Percentiles rank a stretch among this genome's conserved stretches.
These are phyloP conservation scores for Malacoraja senta DNA, from an alignment of 2,797 vertebrate genomes.

Conservation along the genomic window DNA sequence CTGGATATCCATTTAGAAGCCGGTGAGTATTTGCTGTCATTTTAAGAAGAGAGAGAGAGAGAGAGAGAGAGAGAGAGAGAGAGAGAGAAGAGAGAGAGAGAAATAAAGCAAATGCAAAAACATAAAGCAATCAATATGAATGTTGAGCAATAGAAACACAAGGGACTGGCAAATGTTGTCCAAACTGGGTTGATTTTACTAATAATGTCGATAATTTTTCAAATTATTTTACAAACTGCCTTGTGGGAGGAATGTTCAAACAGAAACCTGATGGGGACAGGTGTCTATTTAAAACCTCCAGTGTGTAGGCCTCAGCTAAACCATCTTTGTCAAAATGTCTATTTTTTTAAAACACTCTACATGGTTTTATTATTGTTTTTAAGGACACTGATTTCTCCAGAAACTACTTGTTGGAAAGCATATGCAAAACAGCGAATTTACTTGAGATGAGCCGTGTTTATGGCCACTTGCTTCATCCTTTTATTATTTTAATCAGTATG, in stretches of 20 bases:
- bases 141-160: no score
- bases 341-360: background rate
- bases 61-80: no score
- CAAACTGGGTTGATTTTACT: no score
- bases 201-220: no score
- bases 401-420: background rate
- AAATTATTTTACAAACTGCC: no score
- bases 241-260: background rate
- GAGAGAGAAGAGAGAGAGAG: no score
- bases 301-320: background rate
- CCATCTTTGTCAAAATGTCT: background rate
- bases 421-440: background rate
- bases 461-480: background rate
- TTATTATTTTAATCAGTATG: background rate
- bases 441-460: background rate
- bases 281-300: background rate
- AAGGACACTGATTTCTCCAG: background rate
- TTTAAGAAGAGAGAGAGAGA: background rate
- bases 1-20: background rate
- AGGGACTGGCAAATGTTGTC: no score
- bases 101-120: no score
- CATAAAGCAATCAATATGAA: no score
- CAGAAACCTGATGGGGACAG: background rate
- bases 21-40: slow-evolving; percentile 20
- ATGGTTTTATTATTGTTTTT: background rate